phyloP scores from a whole-genome alignment of 2,113 vertebrate species.

The Myiozetetes cayanensis region DNA sequence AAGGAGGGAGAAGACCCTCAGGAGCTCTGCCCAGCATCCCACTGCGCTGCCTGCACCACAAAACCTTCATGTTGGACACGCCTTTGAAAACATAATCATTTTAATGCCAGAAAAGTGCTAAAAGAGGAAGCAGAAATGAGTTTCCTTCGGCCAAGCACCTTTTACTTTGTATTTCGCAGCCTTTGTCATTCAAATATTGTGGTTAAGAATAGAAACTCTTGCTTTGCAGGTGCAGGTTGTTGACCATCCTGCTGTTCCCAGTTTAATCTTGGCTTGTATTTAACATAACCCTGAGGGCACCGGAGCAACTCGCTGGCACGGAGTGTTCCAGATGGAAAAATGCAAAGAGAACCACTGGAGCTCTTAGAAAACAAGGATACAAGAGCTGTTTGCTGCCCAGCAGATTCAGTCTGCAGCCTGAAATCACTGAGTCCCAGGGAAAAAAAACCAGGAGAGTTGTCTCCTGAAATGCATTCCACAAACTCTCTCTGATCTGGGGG shows the following conservation, averaged over 20 bases:
- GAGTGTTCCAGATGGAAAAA: not conserved
- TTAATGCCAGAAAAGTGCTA: not conserved
- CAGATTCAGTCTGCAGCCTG: not conserved
- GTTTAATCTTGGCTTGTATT: not conserved
- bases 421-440: not conserved
- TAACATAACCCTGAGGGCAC: not conserved
- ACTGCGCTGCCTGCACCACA: not conserved
- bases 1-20: not conserved
- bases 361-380: not conserved
- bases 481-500: not conserved
- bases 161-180: not conserved
- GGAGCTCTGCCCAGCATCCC: not conserved
- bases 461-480: not conserved
- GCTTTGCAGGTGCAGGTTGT: not conserved
- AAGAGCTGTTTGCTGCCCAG: not conserved
- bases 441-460: not conserved
- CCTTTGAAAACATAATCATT: not conserved
- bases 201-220: not conserved
- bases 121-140: not conserved
- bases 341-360: not conserved
- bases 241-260: not conserved
- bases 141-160: rapidly evolving
- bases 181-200: not conserved
- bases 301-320: rapidly evolving
- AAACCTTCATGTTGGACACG: not conserved